Percentiles rank a stretch among this genome's conserved stretches.
These are phyloP conservation scores for Osedax fenrisi DNA, from an alignment of 2,888 invertebrate species.

Conservation along the genomic window DNA sequence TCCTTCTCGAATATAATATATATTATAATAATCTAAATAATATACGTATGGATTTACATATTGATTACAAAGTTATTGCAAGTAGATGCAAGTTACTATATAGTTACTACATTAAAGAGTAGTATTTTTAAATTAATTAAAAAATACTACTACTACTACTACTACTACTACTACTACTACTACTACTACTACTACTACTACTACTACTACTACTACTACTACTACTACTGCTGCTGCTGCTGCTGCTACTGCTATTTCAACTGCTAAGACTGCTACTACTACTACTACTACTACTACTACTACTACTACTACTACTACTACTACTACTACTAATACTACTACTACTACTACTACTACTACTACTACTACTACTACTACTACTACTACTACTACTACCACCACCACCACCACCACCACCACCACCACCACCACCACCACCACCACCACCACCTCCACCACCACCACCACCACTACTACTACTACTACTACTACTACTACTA, in stretches of 20 bases:
- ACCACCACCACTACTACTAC: constrained; percentile 25
- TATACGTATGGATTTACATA: too few species aligned
- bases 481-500: constrained; percentile 31
- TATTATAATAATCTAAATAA: too few species aligned
- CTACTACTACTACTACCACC: not conserved
- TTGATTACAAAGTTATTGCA: too few species aligned
- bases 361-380: not conserved
- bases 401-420: not conserved
- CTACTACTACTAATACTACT: too few species aligned
- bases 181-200: not conserved
- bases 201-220: not conserved
- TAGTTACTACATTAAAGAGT: too few species aligned
- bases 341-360: not conserved
- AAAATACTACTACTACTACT: too few species aligned
- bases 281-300: not conserved
- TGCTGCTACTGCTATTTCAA: not conserved
- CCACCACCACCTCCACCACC: too few species aligned
- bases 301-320: constrained; percentile 2
- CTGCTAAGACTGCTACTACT: not conserved
- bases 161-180: too few species aligned
- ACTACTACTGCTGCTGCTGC: not conserved
- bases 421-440: too few species aligned
- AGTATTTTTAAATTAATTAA: too few species aligned
- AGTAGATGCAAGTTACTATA: too few species aligned
- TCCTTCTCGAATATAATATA: too few species aligned